These are phyloP conservation scores for Stenopsyche tienmushanensis DNA, from an alignment of 1,140 invertebrate genomes.

Conservation along the genomic window DNA sequence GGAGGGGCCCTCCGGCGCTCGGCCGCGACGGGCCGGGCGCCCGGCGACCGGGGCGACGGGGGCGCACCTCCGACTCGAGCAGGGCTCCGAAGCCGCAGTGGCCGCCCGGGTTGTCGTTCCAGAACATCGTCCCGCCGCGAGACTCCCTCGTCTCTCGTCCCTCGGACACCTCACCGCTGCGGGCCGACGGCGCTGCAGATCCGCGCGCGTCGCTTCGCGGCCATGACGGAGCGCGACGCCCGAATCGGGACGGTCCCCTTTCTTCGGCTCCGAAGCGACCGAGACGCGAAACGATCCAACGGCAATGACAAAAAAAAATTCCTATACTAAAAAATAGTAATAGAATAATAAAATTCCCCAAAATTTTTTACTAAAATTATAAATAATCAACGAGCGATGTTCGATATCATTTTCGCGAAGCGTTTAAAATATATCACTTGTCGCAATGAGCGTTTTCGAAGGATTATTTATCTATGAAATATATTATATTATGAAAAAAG, in stretches of 20 bases:
- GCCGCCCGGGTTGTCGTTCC: constrained; percentile 31
- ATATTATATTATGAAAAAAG: no score
- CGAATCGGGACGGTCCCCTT: not conserved
- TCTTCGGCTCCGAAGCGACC: no score
- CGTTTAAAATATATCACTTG: no score
- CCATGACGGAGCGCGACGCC: constrained; percentile 3
- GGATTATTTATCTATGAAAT: no score
- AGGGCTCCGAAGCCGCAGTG: constrained; percentile 27
- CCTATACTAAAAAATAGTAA: no score
- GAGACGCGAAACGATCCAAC: no score
- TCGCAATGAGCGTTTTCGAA: no score
- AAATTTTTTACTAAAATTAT: no score
- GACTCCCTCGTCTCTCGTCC: not conserved
- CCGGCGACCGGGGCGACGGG: not conserved
- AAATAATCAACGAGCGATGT: no score
- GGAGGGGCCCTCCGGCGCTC: not conserved
- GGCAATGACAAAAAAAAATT: no score
- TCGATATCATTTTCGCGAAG: no score
- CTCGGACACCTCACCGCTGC: not conserved
- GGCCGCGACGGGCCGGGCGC: not conserved
- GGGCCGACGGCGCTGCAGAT: constrained; percentile 28
- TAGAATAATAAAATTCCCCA: no score
- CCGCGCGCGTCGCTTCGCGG: constrained; percentile 44
- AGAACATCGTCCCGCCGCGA: constrained; percentile 31
- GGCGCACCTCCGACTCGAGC: constrained; percentile 30